A percentile compares a stretch with the other conserved stretches of the same genome.
Conservation (phyloP, 2,113 vertebrate genomes). For the Phycodurus eques region DNA sequence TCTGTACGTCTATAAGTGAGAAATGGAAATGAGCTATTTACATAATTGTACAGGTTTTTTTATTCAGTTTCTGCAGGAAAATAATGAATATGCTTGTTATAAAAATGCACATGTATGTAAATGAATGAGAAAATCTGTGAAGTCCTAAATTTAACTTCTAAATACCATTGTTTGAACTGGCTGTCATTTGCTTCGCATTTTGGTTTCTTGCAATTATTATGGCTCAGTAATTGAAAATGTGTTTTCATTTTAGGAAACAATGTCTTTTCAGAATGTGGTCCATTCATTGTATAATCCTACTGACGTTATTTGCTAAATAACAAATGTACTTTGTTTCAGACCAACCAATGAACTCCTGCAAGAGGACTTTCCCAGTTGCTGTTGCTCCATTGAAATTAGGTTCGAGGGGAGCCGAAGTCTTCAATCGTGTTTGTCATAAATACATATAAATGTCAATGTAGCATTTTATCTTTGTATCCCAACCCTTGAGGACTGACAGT, state of each 20-base stretch:
- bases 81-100: conserved; percentile 31
- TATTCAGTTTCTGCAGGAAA: conserved; percentile 65
- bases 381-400: conserved; percentile 13
- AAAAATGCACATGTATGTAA: conserved; percentile 81
- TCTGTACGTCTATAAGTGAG: background rate
- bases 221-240: conserved; percentile 37
- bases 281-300: background rate
- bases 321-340: background rate
- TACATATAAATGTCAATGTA: conserved; percentile 37
- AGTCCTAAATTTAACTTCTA: conserved; percentile 84
- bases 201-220: conserved; percentile 29
- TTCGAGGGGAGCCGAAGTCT: conserved; percentile 11
- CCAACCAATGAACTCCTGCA: background rate
- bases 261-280: conserved; percentile 2
- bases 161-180: conserved; percentile 78
- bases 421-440: conserved; percentile 32
- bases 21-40: background rate
- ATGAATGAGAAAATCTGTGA: conserved; percentile 83
- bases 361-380: background rate
- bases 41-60: conserved; percentile 69
- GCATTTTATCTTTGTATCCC: conserved; percentile 37
- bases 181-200: conserved; percentile 83
- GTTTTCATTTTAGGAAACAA: background rate
- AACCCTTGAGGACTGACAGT: conserved; percentile 13
- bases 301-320: background rate